Conservation (phyloP, 2,888 invertebrate species). For the Doris montereyensis region DNA sequence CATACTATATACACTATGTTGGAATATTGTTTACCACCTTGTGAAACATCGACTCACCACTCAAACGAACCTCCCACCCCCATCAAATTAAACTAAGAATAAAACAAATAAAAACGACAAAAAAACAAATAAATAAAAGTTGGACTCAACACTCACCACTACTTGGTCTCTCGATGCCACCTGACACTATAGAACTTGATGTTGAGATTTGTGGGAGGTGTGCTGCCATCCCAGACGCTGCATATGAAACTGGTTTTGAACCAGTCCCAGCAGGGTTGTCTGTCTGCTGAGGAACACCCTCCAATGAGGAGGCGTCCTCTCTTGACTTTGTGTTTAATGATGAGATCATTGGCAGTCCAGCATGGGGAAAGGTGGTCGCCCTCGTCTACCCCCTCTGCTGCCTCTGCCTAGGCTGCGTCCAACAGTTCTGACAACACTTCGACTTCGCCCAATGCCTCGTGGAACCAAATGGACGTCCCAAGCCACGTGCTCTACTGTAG, state of each 20-base stretch:
- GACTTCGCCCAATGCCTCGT: neutral
- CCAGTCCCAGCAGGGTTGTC: neutral
- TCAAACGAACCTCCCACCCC: no score
- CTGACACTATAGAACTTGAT: neutral
- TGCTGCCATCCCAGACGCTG: slow-evolving; percentile 26
- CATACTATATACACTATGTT: no score
- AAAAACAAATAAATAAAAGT: neutral
- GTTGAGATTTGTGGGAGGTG: slow-evolving; percentile 5
- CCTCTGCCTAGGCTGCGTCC: slow-evolving; percentile 18
- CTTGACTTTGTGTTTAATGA: neutral
- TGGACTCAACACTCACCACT: neutral
- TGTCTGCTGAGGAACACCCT: neutral
- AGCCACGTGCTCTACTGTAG: no score
- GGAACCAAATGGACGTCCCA: slow-evolving; percentile 27
- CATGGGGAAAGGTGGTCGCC: slow-evolving; percentile 18
- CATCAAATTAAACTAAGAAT: no score
- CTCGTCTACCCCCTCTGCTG: slow-evolving; percentile 15
- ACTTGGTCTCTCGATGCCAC: neutral
- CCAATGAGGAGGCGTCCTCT: neutral
- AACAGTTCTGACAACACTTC: slow-evolving; percentile 8
- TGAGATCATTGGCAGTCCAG: neutral
- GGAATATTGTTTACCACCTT: no score
- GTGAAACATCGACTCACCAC: no score
- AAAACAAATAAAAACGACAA: neutral
- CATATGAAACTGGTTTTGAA: neutral